Percentiles rank a stretch among this genome's conserved stretches.
Conservation (phyloP, 2,888 invertebrate genomes). For the Kryphioiulus occultus region DNA sequence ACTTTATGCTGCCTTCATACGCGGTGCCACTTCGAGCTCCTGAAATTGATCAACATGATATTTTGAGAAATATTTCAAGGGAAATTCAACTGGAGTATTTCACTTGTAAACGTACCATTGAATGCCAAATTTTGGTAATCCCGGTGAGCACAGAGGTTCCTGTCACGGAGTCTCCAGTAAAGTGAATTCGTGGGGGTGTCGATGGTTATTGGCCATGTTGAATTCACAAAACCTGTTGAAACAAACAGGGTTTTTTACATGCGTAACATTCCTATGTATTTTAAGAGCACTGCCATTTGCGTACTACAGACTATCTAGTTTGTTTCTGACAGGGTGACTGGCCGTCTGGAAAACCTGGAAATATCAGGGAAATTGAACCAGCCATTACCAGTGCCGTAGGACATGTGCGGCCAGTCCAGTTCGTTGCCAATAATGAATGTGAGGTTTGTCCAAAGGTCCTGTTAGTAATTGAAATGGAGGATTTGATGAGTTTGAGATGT, state of each 20-base stretch:
- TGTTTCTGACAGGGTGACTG: too few relatives aligned
- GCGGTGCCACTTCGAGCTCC: constrained; percentile 54
- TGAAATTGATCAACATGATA: too few relatives aligned
- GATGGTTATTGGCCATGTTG: constrained; percentile 58
- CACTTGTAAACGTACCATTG: constrained; percentile 60
- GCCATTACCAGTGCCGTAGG: constrained; percentile 63
- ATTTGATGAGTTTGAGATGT: too few relatives aligned
- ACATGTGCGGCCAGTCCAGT: constrained; percentile 66
- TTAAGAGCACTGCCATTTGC: too few relatives aligned
- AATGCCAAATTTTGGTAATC: constrained; percentile 67
- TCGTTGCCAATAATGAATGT: constrained; percentile 64
- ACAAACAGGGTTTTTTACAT: too few relatives aligned
- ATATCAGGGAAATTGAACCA: too few relatives aligned
- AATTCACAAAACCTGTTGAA: constrained; percentile 59
- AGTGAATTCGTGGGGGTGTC: constrained; percentile 61
- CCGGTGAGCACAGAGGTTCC: constrained; percentile 65
- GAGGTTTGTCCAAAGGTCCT: constrained; percentile 58
- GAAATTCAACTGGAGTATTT: too few relatives aligned
- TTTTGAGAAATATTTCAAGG: background rate
- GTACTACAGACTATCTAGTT: too few relatives aligned
- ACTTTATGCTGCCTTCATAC: constrained; percentile 52
- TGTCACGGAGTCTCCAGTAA: constrained; percentile 61
- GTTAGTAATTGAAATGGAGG: too few relatives aligned
- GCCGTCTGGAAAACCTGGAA: too few relatives aligned
- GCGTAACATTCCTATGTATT: too few relatives aligned